Base-by-base conservation (phyloP, 2,797 vertebrate genomes). In the Euthynnus affinis region DNA sequence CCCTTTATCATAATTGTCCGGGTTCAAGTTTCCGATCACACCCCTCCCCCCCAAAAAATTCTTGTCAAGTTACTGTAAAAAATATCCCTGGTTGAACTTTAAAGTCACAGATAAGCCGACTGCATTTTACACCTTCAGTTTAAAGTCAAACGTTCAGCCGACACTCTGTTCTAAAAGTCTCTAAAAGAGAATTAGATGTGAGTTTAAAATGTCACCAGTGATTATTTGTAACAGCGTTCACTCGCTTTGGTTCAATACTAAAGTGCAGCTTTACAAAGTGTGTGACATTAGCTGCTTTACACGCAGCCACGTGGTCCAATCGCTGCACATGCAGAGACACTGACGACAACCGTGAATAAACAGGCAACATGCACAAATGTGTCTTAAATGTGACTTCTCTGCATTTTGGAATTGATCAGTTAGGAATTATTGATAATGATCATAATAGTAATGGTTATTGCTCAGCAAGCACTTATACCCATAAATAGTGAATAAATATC, bases 211-310 rank as follows among this genome's bases (percentile, higher is more conserved):
- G 63, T 49, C 59, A 9, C 56, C 57, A n/a, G 6, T 22, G 6
- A 73, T 66, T 9, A 37, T 78, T 63, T 27, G 23, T 76, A 56
- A 32, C 69, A 71, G 69, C 15, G 17, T 65, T 76, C 37, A 8
- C 40, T 74, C 69, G 68, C 92, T 92, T 93, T 92, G 92, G 88
- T 89, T 93, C 48, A 32, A 80, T 61, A 78, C 78, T 87, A 89
- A 92, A 88, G 82, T 88, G 85, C 86, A 81, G 76, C 65, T 74
- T 76, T 70, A 53, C 52, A 71, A 78, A 80, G 73, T 56, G 20
- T 56, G 20, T 53, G 52, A 75, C 57, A 29, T 46, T 2, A 58
- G 71, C 74, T 59, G 53, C 20, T 4, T 4, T 3, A 22, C 37
- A 13, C 0, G 32, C 9, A 73, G 61, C 23, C n/a, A 58, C 66